Evolutionary conservation across 2,888 invertebrate species (phyloP), one percentile per base, ranked within the genome.

Genomic region (Oxyscelio sp.): DNA sequence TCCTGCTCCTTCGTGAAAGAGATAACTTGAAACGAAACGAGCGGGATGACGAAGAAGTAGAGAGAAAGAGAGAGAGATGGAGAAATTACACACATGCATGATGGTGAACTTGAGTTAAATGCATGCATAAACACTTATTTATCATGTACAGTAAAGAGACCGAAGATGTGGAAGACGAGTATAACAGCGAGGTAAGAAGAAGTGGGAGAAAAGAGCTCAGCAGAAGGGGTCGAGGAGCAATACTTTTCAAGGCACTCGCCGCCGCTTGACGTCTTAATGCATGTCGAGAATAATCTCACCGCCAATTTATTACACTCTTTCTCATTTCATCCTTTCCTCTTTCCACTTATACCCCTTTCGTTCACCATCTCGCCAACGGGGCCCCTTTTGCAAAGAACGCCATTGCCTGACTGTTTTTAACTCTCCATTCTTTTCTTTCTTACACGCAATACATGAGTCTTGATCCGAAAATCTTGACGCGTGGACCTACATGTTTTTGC

Each of bases 241-340:
- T 94, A 93, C 93, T 94, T 94, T 92, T 87, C 91, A 93, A 90
- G 92, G 91, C 92, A 92, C 91, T 90, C 92, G 92, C 85, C 94
- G 93, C 93, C 90, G 94, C 94, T 93, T 94, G 94, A 94, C 94
- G 94, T 94, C 94, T 94, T 94, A 94, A 94, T 94, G 93, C 93
- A 94, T 92, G 94, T 93, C 93, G 93, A 90, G 94, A 93, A 94
- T 94, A 94, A 93, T 94, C 94, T 94, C 91, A 92, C 93, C 92
- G 92, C 93, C 94, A 94, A 94, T 94, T 94, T 94, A 94, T 94
- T 94, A 94, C 92, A 92, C 93, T 93, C 93, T 93, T 93, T 94
- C 93, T 93, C 93, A 93, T 94, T 94, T 94, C 93, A 93, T 91
- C 88, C 89, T 88, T 86, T 87, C 85, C 85, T 71, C 85, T 78